Base-by-base conservation (phyloP, 2,888 invertebrate species). In the Cephus rjabovi region DNA sequence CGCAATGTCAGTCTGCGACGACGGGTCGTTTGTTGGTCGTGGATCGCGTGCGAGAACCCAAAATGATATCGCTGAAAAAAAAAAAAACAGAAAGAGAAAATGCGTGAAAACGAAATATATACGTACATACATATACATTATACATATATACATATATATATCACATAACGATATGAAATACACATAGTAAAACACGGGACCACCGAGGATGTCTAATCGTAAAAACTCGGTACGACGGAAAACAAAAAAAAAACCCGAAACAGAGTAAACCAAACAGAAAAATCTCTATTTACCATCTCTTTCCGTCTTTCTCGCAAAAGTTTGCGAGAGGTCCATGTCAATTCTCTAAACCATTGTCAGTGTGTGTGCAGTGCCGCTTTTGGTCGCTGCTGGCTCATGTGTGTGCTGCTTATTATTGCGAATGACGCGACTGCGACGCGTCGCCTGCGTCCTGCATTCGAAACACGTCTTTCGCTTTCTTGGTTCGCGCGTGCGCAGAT, bases 361-460 rank as follows among this genome's bases (percentile, higher is more conserved):
- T 90, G 84, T 83, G 84, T 83, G 89, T 90, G 90, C 90, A 90
- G 90, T 90, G 88, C 88, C 56, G 90, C 90, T 90, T 91, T 86
- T 89, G 88, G 88, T 89, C 89, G 87, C 88, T 88, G 84, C 85
- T 85, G 84, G 86, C 83, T 84, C 86, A 81, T 82, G 80, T 84
- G 80, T 83, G 86, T 85, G 84, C 70, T 56, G 56, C 56, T 56
- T 56, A 56, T 69, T 76, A 79, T 77, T 70, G 70, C 68, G 75
- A 75, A 56, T 74, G 31, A 78, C 31, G 40, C 70, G 75, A 37
- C 12, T 37, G 37, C 37, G 56, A 56, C 75, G 74, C 40, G 70
- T 78, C 56, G 78, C 79, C 75, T 76, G 76, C 75, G 82, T 56
- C 9, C 56, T 23, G 56, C 56, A 56, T 56, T 56, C 56, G 71